Evolutionary conservation across 2,113 vertebrate genomes (phyloP).

Genomic region (Cololabis saira): DNA sequence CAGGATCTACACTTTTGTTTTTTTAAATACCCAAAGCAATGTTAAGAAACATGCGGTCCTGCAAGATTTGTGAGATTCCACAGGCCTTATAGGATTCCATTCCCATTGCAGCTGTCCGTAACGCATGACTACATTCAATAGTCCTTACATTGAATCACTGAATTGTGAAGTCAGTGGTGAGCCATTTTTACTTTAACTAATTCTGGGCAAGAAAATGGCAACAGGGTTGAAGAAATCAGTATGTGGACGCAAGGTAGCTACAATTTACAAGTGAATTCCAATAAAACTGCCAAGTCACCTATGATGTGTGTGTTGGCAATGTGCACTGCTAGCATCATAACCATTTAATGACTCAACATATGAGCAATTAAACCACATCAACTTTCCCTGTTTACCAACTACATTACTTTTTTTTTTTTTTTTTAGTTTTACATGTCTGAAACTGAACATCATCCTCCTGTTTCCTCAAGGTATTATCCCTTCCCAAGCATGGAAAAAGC

Average conservation of each 20-base stretch:
- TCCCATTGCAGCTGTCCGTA: neutral
- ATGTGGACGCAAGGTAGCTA: neutral
- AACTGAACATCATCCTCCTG: neutral
- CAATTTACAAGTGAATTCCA: neutral
- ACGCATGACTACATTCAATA: neutral
- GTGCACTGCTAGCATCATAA: neutral
- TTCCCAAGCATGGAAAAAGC: neutral
- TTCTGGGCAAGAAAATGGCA: neutral
- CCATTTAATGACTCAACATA: neutral
- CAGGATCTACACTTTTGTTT: too few relatives aligned
- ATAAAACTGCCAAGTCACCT: neutral
- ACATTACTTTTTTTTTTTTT: neutral
- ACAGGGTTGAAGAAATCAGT: neutral
- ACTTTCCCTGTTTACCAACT: neutral
- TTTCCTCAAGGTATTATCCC: neutral
- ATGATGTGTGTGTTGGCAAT: neutral
- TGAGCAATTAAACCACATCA: conserved; percentile 2
- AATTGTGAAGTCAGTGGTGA: neutral
- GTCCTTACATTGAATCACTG: too few relatives aligned
- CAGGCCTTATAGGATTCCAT: too few relatives aligned
- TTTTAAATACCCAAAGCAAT: too few relatives aligned
- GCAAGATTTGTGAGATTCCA: too few relatives aligned
- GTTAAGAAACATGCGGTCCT: too few relatives aligned
- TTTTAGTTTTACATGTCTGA: neutral
- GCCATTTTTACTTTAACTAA: neutral